Evolutionary conservation across 2,113 vertebrate genomes (phyloP).

Genomic region (Mesembrinibis cayennensis): DNA sequence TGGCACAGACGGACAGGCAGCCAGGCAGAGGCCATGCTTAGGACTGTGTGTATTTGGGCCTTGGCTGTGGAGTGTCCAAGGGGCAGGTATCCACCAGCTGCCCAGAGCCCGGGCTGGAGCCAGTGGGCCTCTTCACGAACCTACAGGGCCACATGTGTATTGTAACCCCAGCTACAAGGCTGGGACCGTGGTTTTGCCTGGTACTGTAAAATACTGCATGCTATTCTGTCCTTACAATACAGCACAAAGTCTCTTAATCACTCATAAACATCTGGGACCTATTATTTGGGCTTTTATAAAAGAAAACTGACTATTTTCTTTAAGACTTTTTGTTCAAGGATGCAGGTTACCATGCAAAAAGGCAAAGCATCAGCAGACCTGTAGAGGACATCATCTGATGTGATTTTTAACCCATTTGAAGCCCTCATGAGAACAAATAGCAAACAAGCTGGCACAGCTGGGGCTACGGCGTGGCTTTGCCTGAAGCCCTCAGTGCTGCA

Average conservation of each 20-base stretch:
- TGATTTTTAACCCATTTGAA: background rate
- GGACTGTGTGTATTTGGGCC: background rate
- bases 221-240: background rate
- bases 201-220: background rate
- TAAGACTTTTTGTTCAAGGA: background rate
- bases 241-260: background rate
- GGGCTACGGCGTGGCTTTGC: background rate
- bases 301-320: background rate
- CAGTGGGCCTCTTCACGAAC: background rate
- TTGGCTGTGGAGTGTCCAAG: background rate
- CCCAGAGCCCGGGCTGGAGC: background rate
- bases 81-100: background rate
- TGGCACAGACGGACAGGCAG: fast-evolving
- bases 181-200: background rate
- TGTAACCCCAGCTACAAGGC: background rate
- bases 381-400: background rate
- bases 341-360: background rate
- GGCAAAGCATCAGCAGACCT: background rate
- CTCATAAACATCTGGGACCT: background rate
- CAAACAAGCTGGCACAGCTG: background rate
- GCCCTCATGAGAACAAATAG: background rate
- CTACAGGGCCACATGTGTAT: fast-evolving
- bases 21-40: background rate
- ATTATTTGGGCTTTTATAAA: background rate
- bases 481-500: background rate